Conservation (phyloP, 2,113 vertebrate genomes). For the Zosterops hypoxanthus region DNA sequence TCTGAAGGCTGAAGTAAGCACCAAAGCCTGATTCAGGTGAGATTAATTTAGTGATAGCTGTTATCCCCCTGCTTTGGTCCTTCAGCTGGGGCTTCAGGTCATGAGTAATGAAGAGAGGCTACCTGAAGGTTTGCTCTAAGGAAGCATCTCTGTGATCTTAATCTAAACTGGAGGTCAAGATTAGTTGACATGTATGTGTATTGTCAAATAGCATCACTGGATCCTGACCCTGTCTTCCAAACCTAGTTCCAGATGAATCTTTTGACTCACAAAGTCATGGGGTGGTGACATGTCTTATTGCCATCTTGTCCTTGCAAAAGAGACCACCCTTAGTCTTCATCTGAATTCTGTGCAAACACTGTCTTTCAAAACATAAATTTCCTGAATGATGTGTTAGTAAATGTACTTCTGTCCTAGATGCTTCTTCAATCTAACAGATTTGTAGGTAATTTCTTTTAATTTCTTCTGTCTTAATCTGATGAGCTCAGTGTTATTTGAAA, state of each 20-base stretch:
- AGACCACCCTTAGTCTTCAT: not conserved
- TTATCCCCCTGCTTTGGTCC: not conserved
- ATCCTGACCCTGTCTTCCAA: not conserved
- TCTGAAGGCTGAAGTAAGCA: not conserved
- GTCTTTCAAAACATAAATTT: not conserved
- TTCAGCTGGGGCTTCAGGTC: not conserved
- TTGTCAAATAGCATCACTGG: not conserved
- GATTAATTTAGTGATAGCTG: not conserved
- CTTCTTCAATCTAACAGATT: not conserved
- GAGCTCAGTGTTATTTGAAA: not conserved
- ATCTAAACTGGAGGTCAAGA: not conserved
- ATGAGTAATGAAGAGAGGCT: not conserved
- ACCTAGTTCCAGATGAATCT: rapidly evolving
- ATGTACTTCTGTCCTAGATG: not conserved
- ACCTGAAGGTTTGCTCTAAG: not conserved
- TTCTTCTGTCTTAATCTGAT: rapidly evolving
- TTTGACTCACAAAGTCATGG: not conserved
- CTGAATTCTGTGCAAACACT: not conserved
- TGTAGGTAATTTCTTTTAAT: not conserved
- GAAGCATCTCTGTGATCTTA: not conserved
- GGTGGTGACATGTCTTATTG: not conserved
- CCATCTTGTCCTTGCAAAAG: not conserved
- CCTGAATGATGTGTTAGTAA: not conserved
- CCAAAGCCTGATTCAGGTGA: not conserved
- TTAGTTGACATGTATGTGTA: not conserved